Conservation (phyloP, 2,113 vertebrate genomes). For the Rhabdornis inornatus region DNA sequence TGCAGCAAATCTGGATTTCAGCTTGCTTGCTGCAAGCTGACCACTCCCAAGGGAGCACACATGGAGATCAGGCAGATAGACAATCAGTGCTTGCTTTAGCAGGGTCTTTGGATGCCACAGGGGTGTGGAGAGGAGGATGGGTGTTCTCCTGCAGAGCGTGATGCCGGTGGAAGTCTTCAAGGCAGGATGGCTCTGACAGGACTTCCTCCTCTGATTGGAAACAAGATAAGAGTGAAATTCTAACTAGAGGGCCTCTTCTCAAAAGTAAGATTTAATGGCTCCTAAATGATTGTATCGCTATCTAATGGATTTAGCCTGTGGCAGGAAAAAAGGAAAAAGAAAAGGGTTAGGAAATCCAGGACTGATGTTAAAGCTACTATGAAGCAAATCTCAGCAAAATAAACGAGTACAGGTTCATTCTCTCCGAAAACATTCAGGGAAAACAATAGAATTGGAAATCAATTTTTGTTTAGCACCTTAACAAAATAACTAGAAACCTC, state of each 20-base stretch:
- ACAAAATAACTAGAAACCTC: background rate
- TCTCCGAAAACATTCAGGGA: background rate
- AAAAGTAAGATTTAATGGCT: conserved; percentile 1
- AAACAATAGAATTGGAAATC: background rate
- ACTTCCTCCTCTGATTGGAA: conserved; percentile 70
- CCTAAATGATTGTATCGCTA: background rate
- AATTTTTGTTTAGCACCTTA: background rate
- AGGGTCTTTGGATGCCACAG: conserved; percentile 15
- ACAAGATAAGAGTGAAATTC: conserved; percentile 74
- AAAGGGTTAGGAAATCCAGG: background rate
- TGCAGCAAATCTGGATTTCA: background rate
- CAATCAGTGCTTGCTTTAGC: conserved; percentile 32
- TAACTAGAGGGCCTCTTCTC: conserved; percentile 34
- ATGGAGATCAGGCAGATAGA: conserved; percentile 42
- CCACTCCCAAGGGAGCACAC: conserved; percentile 41
- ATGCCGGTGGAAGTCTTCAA: conserved; percentile 50
- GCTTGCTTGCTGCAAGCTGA: conserved; percentile 22
- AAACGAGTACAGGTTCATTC: background rate
- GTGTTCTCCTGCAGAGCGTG: conserved; percentile 26
- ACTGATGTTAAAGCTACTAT: background rate
- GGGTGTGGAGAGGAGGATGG: conserved; percentile 42
- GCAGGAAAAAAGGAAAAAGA: background rate
- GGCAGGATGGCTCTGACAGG: conserved; percentile 36
- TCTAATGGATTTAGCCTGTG: conserved; percentile 3
- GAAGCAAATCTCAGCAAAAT: background rate